A percentile compares a stretch with the other conserved stretches of the same genome.
phyloP scores from a whole-genome alignment of 2,888 invertebrate species.

The Caenorhabditis zanzibari region DNA sequence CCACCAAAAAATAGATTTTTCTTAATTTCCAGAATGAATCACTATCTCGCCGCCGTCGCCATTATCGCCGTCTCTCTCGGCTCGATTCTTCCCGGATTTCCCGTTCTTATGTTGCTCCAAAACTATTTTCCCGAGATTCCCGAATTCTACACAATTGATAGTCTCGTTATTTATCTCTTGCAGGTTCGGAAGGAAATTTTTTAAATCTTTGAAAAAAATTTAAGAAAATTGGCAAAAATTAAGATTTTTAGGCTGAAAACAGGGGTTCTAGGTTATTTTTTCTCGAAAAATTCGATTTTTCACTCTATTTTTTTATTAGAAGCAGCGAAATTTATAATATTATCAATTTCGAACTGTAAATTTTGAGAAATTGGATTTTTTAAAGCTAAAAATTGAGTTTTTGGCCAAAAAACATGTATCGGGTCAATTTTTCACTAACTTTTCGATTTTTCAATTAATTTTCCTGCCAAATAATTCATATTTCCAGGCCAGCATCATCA shows the following conservation, averaged over 20 bases:
- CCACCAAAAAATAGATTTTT: no score
- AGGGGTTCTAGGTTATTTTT: no score
- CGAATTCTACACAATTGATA: constrained; percentile 10
- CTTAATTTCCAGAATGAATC: constrained; percentile 22
- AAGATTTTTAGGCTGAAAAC: no score
- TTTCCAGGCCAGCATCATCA: constrained; percentile 41
- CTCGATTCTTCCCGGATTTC: constrained; percentile 57
- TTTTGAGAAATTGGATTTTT: no score
- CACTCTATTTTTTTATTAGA: no score
- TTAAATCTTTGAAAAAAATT: not conserved
- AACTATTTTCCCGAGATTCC: constrained; percentile 55
- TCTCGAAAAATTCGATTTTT: no score
- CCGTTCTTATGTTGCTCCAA: constrained; percentile 49
- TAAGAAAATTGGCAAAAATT: not conserved
- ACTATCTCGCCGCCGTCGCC: constrained; percentile 13
- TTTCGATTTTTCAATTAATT: no score
- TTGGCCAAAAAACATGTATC: not conserved
- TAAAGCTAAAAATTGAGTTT: not conserved
- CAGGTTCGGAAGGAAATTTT: constrained; percentile 1
- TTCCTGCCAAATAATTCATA: not conserved
- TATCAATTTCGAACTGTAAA: no score
- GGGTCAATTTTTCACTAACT: no score
- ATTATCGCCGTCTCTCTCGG: constrained; percentile 29
- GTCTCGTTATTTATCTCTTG: constrained; percentile 13
- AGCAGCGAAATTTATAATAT: no score